Base-by-base conservation (phyloP, 2,888 invertebrate species). In the Drosophila niveifrons region DNA sequence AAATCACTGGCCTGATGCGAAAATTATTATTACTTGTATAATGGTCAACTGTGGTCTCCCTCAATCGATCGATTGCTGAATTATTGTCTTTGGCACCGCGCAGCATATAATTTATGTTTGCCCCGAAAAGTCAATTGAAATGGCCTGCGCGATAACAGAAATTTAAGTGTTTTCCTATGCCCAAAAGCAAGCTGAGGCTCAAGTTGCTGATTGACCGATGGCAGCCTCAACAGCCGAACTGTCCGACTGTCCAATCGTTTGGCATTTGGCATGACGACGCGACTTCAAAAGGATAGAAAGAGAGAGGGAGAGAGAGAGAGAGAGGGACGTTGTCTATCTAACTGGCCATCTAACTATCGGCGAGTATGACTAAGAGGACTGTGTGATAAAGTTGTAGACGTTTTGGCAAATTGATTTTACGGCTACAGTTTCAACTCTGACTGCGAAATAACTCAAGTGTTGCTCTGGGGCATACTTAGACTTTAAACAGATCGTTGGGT, bases 361-460 rank as follows among this genome's bases (percentile, higher is more conserved):
- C 29, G 56, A 57, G 58, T 75, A 69, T 69, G 72, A 76, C 75
- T 76, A 75, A 75, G 68, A 50, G 75, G 52, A 75, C 62, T 69
- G 72, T 78, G 56, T 83, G 89, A 90, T 90, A 85, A 89, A 90
- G 90, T 81, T 90, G 89, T 90, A 90, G 90, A 86, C 80, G 85
- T 90, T 88, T 85, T 80, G 79, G 70, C 75, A 90, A 90, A 90
- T 90, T 90, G 90, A 90, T 90, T 90, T 90, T 86, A 89, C 89
- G 89, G 81, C 88, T 75, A 70, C 71, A 69, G 71, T 71, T 79
- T 74, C 58, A 64, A 75, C 78, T 68, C 76, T 63, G 72, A 78
- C 70, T 75, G 82, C 67, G 59, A 72, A 81, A 84, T 85, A 84
- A 84, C 82, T 85, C 79, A 86, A 84, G 68, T 84, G 75, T 72